Evolutionary conservation across 2,888 invertebrate species (phyloP), one percentile per base, ranked within the genome.

Genomic region (Branchipolynoe longqiensis): DNA sequence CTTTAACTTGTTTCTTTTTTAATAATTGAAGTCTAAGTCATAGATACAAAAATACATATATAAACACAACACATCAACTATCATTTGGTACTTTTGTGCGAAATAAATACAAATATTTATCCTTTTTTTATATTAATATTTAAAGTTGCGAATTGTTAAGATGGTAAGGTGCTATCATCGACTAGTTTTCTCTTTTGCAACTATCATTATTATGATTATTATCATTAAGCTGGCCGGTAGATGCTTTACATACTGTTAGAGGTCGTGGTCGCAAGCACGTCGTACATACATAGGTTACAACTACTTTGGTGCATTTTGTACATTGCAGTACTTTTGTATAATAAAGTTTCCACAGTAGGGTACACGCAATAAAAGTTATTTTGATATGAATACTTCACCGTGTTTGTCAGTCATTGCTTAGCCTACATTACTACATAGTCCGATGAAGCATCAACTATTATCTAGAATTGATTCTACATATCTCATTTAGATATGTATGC

Each of bases 301-400:
- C 38, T 22, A 33, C 38, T 54, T 78, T 48, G 78, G 78, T 78
- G 54, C 78, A 54, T 78, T 78, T 78, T 78, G 78, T 78, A 78
- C 54, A 41, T 78, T 78, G 78, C 78, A 48, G 78, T 78, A 78
- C 78, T 78, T 78, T 78, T 78, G 78, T 78, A 78, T 78, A 41
- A 78, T 78, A 78, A 41, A 78, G 78, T 41, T 78, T 78, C 78
- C 78, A 78, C 78, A 48, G 78, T 78, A 78, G 78, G 78, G 78
- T 48, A 78, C 78, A 78, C 54, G 78, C 78, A 78, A 78, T 78
- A 78, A 78, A n/a, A 78, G 48, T 78, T 78, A 78, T 78, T 78
- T 78, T 78, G 78, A 78, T 78, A 78, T 78, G 78, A 78, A 78
- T 54, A 48, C n/a, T n/a, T n/a, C n/a, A n/a, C n/a, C n/a, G n/a